These are phyloP conservation scores for Myiothlypis coronata DNA, from an alignment of 2,797 vertebrate genomes.

Conservation along the genomic window DNA sequence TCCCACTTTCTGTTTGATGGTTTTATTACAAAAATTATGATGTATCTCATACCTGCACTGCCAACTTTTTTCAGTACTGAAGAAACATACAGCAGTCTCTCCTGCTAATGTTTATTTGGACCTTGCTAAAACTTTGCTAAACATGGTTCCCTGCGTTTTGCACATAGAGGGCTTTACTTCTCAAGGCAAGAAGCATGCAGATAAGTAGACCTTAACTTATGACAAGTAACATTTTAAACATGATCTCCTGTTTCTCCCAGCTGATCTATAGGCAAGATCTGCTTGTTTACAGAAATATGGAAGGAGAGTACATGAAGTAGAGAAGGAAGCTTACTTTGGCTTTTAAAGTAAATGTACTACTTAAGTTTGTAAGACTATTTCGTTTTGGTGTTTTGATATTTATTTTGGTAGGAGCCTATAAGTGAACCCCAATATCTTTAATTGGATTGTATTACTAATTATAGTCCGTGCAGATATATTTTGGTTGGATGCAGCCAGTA, in stretches of 20 bases:
- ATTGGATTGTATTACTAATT: conserved; percentile 56
- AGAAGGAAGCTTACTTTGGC: not conserved
- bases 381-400: not conserved
- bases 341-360: not conserved
- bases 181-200: not conserved
- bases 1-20: not conserved
- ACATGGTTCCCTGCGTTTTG: not conserved
- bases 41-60: not conserved
- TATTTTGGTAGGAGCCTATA: not conserved
- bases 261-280: not conserved
- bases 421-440: conserved; percentile 42
- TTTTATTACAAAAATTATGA: not conserved
- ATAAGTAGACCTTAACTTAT: not conserved
- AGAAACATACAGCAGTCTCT: not conserved
- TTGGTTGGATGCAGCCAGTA: conserved; percentile 23
- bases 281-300: not conserved
- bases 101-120: not conserved
- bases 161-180: not conserved
- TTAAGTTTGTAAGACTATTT: not conserved
- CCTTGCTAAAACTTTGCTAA: not conserved
- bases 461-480: conserved; percentile 23
- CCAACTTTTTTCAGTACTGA: not conserved
- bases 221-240: not conserved
- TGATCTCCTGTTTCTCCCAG: not conserved
- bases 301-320: not conserved